phyloP scores from a whole-genome alignment of 53 echinoderm and acorn worm genomes.

The Crossaster papposus region DNA sequence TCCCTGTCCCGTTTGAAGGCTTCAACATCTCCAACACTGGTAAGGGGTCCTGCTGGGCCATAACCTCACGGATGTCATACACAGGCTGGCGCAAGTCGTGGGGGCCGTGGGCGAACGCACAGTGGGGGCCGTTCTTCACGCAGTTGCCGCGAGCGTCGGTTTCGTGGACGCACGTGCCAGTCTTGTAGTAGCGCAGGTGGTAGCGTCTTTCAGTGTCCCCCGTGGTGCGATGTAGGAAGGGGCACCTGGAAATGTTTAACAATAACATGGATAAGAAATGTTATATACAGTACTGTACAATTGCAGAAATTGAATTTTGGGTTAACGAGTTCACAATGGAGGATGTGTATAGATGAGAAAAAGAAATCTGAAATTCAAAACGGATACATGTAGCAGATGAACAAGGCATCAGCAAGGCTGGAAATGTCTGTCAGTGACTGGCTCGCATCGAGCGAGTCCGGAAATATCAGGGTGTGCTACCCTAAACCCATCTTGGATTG shows the following conservation, averaged over 20 bases:
- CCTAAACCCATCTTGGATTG: too few species aligned
- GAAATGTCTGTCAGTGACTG: too few species aligned
- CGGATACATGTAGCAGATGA: too few species aligned
- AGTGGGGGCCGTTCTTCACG: constrained; percentile 98
- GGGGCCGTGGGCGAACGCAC: constrained; percentile 97
- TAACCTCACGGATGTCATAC: constrained; percentile 89
- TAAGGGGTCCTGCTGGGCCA: constrained; percentile 75
- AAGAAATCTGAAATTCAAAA: too few species aligned
- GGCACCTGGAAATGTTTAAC: constrained; percentile 74
- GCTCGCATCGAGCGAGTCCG: too few species aligned
- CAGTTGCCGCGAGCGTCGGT: constrained; percentile 96
- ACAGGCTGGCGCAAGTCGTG: constrained; percentile 94
- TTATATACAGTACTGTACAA: neutral
- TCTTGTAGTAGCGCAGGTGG: constrained; percentile 94
- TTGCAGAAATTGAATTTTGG: too few species aligned
- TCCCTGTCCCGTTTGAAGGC: constrained; percentile 68
- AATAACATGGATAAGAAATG: neutral
- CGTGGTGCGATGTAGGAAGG: constrained; percentile 88
- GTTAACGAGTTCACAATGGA: too few species aligned
- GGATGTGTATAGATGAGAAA: too few species aligned
- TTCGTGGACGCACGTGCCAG: constrained; percentile 96
- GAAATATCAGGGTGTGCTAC: too few species aligned
- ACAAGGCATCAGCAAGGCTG: too few species aligned
- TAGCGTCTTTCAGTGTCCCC: constrained; percentile 96
- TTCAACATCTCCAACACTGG: constrained; percentile 38